Conservation (phyloP, 2,797 vertebrate genomes). For the Lacerta viridis region DNA sequence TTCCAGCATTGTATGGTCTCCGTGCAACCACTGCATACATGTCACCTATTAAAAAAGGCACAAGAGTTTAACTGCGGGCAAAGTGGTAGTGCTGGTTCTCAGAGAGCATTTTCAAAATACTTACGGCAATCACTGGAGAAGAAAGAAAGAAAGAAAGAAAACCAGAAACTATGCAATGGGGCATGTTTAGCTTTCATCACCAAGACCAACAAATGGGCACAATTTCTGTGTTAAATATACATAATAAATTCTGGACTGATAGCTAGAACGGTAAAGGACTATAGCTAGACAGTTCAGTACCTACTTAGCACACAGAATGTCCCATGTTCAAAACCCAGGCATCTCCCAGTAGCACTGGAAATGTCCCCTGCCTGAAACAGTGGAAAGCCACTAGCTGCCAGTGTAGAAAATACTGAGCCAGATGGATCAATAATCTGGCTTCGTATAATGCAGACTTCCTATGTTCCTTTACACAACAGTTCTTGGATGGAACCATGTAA, state of each 20-base stretch:
- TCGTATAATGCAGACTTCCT: no score
- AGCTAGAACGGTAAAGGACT: no score
- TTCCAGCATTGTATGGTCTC: constrained; percentile 97
- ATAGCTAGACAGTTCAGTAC: no score
- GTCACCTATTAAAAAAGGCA: constrained; percentile 85
- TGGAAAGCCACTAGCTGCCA: no score
- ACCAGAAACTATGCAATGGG: constrained; percentile 11
- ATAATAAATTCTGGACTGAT: neutral
- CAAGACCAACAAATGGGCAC: constrained; percentile 37
- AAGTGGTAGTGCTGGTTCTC: neutral
- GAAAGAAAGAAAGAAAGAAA: constrained; percentile 29
- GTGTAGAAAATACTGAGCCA: no score
- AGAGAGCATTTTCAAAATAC: constrained; percentile 19
- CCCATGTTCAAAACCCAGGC: no score
- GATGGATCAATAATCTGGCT: no score
- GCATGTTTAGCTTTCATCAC: constrained; percentile 20
- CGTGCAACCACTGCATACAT: constrained; percentile 96
- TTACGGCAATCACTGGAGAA: no score
- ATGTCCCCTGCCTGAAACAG: no score
- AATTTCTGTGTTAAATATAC: neutral
- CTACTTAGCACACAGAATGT: no score
- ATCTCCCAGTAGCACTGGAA: no score
- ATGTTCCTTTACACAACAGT: neutral
- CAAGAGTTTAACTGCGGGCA: constrained; percentile 47
- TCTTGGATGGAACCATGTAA: neutral